Evolutionary conservation across 2,888 invertebrate species (phyloP).

Genomic region (Axea sp.): DNA sequence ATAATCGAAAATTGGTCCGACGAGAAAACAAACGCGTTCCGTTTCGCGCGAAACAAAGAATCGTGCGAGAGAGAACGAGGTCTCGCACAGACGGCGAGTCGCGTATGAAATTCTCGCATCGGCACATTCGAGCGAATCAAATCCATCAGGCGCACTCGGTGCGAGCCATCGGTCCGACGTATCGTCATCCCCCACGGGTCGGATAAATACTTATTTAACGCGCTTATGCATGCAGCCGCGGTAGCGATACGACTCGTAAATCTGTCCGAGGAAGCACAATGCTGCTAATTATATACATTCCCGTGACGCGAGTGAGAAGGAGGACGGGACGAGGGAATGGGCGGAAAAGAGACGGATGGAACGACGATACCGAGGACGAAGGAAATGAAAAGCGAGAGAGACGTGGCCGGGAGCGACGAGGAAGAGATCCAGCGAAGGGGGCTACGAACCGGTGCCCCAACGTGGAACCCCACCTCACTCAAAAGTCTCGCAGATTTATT

Average conservation of each 20-base stretch:
- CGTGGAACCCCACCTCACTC: slow-evolving; percentile 70
- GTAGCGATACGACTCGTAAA: slow-evolving; percentile 79
- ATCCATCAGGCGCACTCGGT: slow-evolving; percentile 74
- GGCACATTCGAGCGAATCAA: slow-evolving; percentile 68
- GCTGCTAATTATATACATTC: slow-evolving; percentile 79
- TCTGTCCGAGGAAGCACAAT: slow-evolving; percentile 78
- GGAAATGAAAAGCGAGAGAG: slow-evolving; percentile 62
- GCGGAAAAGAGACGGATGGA: slow-evolving; percentile 27
- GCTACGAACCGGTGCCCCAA: slow-evolving; percentile 58
- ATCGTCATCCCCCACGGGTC: slow-evolving; percentile 76
- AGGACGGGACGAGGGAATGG: slow-evolving; percentile 50
- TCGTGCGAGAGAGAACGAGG: background rate
- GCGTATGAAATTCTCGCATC: slow-evolving; percentile 35
- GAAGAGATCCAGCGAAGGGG: slow-evolving; percentile 41
- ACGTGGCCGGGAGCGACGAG: slow-evolving; percentile 56
- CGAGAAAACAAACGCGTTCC: background rate
- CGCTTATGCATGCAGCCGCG: slow-evolving; percentile 78
- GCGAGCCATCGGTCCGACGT: slow-evolving; percentile 60
- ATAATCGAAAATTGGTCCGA: background rate
- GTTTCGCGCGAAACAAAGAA: slow-evolving; percentile 24
- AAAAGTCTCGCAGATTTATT: slow-evolving; percentile 80
- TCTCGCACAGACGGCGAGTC: slow-evolving; percentile 1
- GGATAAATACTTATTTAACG: slow-evolving; percentile 80
- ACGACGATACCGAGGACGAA: slow-evolving; percentile 61
- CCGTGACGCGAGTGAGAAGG: slow-evolving; percentile 73